Evolutionary conservation across 2,888 invertebrate genomes (phyloP).

Genomic region (Arctia plantaginis): DNA sequence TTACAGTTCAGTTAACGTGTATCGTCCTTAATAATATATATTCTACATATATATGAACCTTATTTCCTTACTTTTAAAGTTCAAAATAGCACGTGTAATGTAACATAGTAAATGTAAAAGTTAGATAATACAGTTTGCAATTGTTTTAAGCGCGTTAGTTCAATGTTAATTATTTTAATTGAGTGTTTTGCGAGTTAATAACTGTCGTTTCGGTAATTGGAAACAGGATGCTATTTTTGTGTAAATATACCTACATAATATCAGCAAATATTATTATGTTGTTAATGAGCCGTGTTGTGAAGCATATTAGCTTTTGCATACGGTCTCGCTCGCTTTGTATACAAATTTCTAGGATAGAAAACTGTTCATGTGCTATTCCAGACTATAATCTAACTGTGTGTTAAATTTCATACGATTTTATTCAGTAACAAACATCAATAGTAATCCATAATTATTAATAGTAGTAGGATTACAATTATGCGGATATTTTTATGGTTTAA

Average conservation of each 20-base stretch:
- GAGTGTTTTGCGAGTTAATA: conserved; percentile 41
- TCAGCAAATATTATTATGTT: conserved; percentile 5
- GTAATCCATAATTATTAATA: no score
- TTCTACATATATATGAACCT: background rate
- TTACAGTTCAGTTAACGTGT: conserved; percentile 19
- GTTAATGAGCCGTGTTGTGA: background rate
- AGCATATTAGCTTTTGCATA: background rate
- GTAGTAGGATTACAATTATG: no score
- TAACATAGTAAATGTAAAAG: conserved; percentile 9
- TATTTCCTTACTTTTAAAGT: background rate
- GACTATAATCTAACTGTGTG: no score
- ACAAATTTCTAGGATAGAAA: no score
- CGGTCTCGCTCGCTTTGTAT: no score
- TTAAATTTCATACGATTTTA: no score
- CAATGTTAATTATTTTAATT: conserved; percentile 51
- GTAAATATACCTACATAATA: conserved; percentile 21
- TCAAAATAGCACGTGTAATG: conserved; percentile 5
- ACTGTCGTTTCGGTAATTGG: conserved; percentile 44
- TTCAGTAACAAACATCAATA: no score
- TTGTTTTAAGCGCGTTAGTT: conserved; percentile 46
- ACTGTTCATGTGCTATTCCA: no score
- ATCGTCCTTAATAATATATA: conserved; percentile 15
- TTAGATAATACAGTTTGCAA: conserved; percentile 23
- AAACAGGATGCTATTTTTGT: conserved; percentile 47
- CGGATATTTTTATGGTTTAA: no score